These are phyloP conservation scores for Plebejus anna DNA, from an alignment of 2,888 invertebrate genomes.

Conservation along the genomic window DNA sequence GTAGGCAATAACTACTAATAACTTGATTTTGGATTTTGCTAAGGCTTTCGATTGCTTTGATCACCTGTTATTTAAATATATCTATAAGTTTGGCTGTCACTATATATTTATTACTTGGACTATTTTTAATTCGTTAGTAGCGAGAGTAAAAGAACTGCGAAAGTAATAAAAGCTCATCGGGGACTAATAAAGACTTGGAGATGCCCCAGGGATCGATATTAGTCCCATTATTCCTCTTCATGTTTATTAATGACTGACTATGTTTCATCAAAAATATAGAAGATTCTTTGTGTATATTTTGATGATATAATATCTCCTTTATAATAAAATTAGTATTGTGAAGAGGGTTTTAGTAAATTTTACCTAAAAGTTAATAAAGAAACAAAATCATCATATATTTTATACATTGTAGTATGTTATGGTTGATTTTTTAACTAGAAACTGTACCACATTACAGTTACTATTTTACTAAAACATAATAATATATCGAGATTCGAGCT, in stretches of 20 bases:
- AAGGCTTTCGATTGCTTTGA: not conserved
- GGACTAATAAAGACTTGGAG: conserved; percentile 3
- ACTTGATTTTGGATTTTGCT: not conserved
- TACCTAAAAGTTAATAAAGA: too few relatives aligned
- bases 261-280: conserved; percentile 2
- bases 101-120: not conserved
- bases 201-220: conserved; percentile 14
- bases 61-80: not conserved
- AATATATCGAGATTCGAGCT: too few relatives aligned
- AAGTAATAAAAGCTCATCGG: conserved; percentile 5
- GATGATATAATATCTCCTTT: not conserved
- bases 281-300: not conserved
- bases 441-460: not conserved
- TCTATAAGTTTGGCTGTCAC: not conserved
- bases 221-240: conserved; percentile 8
- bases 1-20: not conserved
- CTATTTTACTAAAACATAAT: not conserved
- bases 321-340: not conserved
- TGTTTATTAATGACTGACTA: not conserved
- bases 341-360: not conserved
- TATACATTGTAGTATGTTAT: too few relatives aligned
- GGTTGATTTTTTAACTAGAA: not conserved
- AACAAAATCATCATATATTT: too few relatives aligned
- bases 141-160: not conserved
- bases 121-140: not conserved